Evolutionary conservation across 37 sponge, comb jelly and placozoan species (phyloP).

Genomic region (Geodia barretti): DNA sequence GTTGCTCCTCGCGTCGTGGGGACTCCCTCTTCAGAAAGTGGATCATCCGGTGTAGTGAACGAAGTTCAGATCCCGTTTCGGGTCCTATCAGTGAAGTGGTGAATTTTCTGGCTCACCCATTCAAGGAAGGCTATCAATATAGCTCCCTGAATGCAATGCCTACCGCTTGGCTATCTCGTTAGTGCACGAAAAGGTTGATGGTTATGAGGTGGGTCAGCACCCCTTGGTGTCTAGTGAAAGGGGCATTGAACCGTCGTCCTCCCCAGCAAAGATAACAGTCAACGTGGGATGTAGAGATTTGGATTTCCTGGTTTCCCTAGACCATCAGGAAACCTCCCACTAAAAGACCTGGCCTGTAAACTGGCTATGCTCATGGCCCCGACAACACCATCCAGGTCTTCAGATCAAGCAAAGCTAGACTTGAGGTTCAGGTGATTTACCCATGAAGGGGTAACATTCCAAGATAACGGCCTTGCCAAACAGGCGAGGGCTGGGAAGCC

Average conservation of each 20-base stretch:
- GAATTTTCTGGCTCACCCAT: conserved; percentile 25
- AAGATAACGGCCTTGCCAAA: conserved; percentile 1
- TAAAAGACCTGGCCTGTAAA: conserved; percentile 18
- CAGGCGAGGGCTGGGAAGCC: not conserved
- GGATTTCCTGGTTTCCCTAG: conserved; percentile 10
- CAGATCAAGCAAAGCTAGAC: conserved; percentile 27
- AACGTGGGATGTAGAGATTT: too few relatives aligned
- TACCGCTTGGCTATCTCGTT: conserved; percentile 22
- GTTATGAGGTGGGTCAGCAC: conserved; percentile 23
- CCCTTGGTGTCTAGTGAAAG: conserved; percentile 6
- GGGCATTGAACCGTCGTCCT: too few relatives aligned
- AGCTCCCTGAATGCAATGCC: not conserved
- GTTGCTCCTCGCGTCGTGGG: too few relatives aligned
- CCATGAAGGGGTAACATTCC: conserved; percentile 7
- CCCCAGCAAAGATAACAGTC: too few relatives aligned
- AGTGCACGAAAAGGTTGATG: conserved; percentile 29
- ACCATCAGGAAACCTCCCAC: conserved; percentile 2
- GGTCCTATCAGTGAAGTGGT: conserved; percentile 16
- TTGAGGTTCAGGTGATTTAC: not conserved
- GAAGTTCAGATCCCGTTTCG: conserved; percentile 11
- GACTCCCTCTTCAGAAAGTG: conserved; percentile 30
- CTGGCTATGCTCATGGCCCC: conserved; percentile 24
- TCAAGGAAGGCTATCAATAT: conserved; percentile 18
- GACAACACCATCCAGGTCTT: conserved; percentile 31
- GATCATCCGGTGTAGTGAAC: conserved; percentile 31